Conservation (phyloP, 2,888 invertebrate genomes). For the Drosophila nr. medialis region DNA sequence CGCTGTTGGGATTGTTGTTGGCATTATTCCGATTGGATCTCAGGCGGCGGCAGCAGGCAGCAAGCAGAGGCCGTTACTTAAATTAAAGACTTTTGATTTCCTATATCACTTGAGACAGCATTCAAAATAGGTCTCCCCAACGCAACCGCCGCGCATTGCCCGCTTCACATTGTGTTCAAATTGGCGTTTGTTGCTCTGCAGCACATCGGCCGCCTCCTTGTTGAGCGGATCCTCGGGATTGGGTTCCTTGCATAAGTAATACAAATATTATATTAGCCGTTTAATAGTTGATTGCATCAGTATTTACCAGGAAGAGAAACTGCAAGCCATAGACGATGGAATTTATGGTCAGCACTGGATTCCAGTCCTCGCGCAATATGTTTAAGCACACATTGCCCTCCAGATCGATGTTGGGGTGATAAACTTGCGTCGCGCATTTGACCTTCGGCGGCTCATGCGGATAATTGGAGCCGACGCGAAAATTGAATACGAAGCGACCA, state of each 20-base stretch:
- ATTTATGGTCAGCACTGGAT: constrained; percentile 98
- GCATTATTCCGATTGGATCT: constrained; percentile 54
- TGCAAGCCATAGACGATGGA: constrained; percentile 99
- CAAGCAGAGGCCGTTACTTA: constrained; percentile 83
- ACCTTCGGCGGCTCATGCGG: constrained; percentile 99
- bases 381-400: constrained; percentile 99
- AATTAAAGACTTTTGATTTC: constrained; percentile 84
- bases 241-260: constrained; percentile 90
- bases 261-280: neutral
- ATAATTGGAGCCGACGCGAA: constrained; percentile 96
- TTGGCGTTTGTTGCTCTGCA: constrained; percentile 95
- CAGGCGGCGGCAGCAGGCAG: constrained; percentile 57
- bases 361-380: constrained; percentile 99
- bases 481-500: constrained; percentile 97
- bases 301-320: constrained; percentile 94
- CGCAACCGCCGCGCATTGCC: constrained; percentile 98
- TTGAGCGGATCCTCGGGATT: constrained; percentile 99
- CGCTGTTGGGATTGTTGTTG: constrained; percentile 48
- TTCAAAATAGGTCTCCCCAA: constrained; percentile 97
- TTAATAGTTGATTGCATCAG: neutral
- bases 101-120: constrained; percentile 95
- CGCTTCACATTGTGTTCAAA: constrained; percentile 98
- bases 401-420: constrained; percentile 99
- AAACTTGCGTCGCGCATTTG: constrained; percentile 98
- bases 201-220: constrained; percentile 98